These are phyloP conservation scores for Macquaria ambigua DNA, from an alignment of 2,113 vertebrate genomes.

Conservation along the genomic window DNA sequence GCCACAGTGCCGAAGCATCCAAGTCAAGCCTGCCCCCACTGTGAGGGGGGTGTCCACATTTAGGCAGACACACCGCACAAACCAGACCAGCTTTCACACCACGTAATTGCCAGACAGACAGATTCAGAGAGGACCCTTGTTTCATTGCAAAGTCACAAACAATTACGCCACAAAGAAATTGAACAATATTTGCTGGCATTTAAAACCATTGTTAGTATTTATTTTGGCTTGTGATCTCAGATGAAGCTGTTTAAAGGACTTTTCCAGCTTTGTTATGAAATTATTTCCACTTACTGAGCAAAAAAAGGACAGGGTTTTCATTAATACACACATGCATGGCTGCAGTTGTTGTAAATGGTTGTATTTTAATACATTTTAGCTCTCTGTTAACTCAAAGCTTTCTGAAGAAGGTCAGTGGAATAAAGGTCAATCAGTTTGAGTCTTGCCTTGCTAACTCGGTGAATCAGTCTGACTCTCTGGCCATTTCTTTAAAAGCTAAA, in stretches of 20 bases:
- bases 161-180: conserved; percentile 43
- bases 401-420: conserved; percentile 41
- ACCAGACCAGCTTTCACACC: conserved; percentile 49
- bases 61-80: conserved; percentile 49
- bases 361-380: background rate
- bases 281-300: background rate
- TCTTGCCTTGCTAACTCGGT: background rate
- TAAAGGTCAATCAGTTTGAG: conserved; percentile 37
- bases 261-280: background rate
- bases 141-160: conserved; percentile 58
- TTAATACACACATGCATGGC: background rate
- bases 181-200: conserved; percentile 38
- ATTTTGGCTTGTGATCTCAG: conserved; percentile 12
- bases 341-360: background rate
- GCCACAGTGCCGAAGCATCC: conserved; percentile 52
- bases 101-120: conserved; percentile 39
- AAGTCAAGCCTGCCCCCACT: conserved; percentile 46
- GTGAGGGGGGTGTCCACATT: conserved; percentile 45
- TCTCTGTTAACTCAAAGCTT: conserved; percentile 14
- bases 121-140: conserved; percentile 44
- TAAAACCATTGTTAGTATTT: conserved; percentile 19
- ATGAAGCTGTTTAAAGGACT: background rate
- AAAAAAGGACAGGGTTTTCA: background rate
- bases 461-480: conserved; percentile 42
- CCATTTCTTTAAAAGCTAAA: conserved; percentile 57